These are phyloP conservation scores for Trachops cirrhosus DNA, from an alignment of 2,797 vertebrate species.

Conservation along the genomic window DNA sequence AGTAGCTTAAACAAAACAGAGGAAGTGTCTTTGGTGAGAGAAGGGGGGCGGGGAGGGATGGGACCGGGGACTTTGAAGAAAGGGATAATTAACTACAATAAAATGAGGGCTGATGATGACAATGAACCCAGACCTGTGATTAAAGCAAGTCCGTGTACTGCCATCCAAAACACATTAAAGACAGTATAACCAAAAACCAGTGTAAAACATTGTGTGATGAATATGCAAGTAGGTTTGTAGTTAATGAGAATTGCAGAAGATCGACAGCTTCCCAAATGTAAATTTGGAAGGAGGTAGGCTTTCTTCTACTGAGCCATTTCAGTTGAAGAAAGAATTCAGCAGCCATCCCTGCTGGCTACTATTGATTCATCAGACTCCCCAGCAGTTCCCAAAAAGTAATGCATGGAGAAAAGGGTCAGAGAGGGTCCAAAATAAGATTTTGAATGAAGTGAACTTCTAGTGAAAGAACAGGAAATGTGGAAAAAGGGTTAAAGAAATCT, in stretches of 20 bases:
- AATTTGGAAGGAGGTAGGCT: background rate
- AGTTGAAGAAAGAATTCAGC: background rate
- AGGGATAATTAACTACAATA: background rate
- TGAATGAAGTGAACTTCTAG: constrained; percentile 15
- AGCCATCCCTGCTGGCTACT: background rate
- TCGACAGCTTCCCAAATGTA: background rate
- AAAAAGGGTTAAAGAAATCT: constrained; percentile 38
- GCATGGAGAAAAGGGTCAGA: background rate
- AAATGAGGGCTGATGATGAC: background rate
- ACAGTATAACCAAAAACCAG: background rate
- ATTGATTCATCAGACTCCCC: background rate
- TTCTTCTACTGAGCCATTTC: background rate
- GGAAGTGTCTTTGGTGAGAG: background rate
- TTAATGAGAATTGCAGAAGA: background rate
- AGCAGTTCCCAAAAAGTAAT: constrained; percentile 29
- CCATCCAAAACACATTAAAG: background rate
- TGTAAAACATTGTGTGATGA: background rate
- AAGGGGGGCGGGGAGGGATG: background rate
- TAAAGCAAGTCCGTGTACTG: background rate
- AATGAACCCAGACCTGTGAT: background rate
- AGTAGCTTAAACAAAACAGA: background rate
- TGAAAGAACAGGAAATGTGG: constrained; percentile 34
- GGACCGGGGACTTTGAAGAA: background rate
- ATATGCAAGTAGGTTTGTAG: background rate
- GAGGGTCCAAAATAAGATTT: constrained; percentile 3